Base-by-base conservation (phyloP, 2,797 vertebrate genomes). In the Tapirus indicus region DNA sequence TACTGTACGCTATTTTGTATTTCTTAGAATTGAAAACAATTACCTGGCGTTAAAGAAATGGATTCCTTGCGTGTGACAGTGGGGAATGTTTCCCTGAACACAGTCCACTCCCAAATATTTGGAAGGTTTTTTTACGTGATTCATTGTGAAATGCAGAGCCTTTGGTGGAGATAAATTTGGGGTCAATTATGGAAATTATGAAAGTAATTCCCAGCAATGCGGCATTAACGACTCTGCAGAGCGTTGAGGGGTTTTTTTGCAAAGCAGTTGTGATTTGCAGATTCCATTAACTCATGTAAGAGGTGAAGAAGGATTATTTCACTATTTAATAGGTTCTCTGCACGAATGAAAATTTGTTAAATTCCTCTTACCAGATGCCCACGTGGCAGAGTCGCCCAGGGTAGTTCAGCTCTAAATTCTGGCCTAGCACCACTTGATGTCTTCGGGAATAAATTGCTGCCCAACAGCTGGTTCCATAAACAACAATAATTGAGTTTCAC, bases 41-140 rank as follows among this genome's bases (percentile, higher is more conserved):
- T 9, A 54, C 52, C 29, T 92, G 17, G 44, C 32, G 1, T 49
- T 23, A 29, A 56, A 32, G 25, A 72, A 69, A 23, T 32, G 23
- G 13, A 29, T 12, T 23, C 44, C 38, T 49, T 9, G 29, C 6
- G 0, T 7, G 32, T 27, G 23, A 14, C 25, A 6, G 17, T 0
- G 0, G 35, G 56, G 12, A 18, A 4, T 0, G 29, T 44, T n/a
- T 21, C 27, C 16, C 41, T 1, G 20, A n/a, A 27, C 1, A 0
- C 13, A 16, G 23, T 18, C 20, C 3, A 0, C 47, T 69, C 44
- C 75, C n/a, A 1, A 23, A 18, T 8, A 0, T 18, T n/a, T 0
- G 38, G 58, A 14, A 94, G 38, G 64, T 21, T n/a, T 41, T n/a
- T n/a, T 80, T 56, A 7, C 72, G 64, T 7, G 44, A 23, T n/a